A percentile compares a stretch with the other conserved stretches of the same genome.
Evolutionary conservation across 2,888 invertebrate genomes (phyloP).

Genomic region (Heliothis peltigera): DNA sequence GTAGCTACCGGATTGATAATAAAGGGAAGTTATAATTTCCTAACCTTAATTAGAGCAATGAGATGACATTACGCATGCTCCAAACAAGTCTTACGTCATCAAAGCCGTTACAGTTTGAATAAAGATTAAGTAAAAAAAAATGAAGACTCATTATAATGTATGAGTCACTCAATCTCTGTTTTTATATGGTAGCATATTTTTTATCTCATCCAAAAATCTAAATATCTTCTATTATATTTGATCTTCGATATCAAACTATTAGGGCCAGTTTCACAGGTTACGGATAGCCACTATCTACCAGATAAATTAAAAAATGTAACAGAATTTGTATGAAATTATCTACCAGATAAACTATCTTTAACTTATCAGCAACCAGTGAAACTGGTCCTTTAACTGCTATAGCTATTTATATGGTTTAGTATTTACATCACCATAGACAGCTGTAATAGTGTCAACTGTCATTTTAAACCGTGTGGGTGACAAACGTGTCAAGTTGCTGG

Average conservation of each 20-base stretch:
- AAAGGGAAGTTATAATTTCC: neutral
- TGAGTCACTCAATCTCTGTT: neutral
- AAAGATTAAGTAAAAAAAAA: neutral
- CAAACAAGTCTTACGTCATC: neutral
- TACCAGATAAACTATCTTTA: too few species aligned
- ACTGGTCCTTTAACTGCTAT: too few species aligned
- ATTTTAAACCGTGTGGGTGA: slow-evolving; percentile 71
- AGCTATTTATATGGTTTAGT: slow-evolving; percentile 34
- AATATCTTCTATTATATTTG: slow-evolving; percentile 5
- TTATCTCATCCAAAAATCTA: neutral
- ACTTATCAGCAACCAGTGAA: too few species aligned
- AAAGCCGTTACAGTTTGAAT: neutral
- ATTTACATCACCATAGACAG: slow-evolving; percentile 46
- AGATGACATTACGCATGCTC: neutral
- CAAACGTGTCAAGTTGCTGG: slow-evolving; percentile 38
- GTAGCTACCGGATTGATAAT: neutral
- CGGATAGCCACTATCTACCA: too few species aligned
- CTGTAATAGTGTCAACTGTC: slow-evolving; percentile 72
- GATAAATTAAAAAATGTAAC: too few species aligned
- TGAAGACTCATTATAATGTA: neutral
- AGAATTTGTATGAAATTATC: too few species aligned
- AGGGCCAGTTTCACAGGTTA: too few species aligned
- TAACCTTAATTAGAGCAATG: neutral
- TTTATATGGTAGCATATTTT: neutral
- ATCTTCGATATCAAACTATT: slow-evolving; percentile 25